A percentile compares a stretch with the other conserved stretches of the same genome.
Conservation (phyloP, 2,888 invertebrate species). For the Mycalesis mineus region DNA sequence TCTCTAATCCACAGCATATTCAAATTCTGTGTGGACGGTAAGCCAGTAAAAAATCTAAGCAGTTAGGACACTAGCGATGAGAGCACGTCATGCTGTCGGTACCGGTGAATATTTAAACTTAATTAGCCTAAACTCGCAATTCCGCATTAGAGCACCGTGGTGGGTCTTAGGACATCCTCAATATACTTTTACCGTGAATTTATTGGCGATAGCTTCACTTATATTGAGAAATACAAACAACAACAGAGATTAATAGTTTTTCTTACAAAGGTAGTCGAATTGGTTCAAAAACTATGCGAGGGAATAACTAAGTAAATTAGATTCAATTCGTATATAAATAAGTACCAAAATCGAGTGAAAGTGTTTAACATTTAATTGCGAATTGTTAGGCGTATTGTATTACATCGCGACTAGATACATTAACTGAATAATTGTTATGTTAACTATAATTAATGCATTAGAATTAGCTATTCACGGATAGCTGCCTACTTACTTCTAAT, state of each 20-base stretch:
- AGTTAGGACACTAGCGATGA: too few species aligned
- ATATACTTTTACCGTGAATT: too few species aligned
- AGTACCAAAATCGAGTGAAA: not conserved
- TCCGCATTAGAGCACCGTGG: too few species aligned
- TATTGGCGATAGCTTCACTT: too few species aligned
- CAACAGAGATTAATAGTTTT: slow-evolving; percentile 15
- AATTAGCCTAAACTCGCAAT: too few species aligned
- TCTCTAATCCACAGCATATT: too few species aligned
- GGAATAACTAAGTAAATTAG: slow-evolving; percentile 3
- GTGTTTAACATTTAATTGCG: not conserved
- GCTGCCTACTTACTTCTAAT: not conserved
- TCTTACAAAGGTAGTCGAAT: slow-evolving; percentile 23
- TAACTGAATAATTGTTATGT: slow-evolving; percentile 21
- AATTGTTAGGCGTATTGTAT: slow-evolving; percentile 18
- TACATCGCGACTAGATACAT: slow-evolving; percentile 18
- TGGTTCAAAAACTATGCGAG: slow-evolving; percentile 6
- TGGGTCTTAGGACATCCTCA: too few species aligned
- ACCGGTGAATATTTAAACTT: too few species aligned
- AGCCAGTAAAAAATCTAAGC: too few species aligned
- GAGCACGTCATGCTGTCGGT: too few species aligned
- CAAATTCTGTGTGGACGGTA: too few species aligned
- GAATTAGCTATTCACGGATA: not conserved
- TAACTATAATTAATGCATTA: slow-evolving; percentile 16
- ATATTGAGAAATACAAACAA: too few species aligned
- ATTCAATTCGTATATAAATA: not conserved